Percentiles rank a stretch among this genome's conserved stretches.
These are phyloP conservation scores for Ptychobarbus kaznakovi DNA, from an alignment of 2,797 vertebrate genomes.

Conservation along the genomic window DNA sequence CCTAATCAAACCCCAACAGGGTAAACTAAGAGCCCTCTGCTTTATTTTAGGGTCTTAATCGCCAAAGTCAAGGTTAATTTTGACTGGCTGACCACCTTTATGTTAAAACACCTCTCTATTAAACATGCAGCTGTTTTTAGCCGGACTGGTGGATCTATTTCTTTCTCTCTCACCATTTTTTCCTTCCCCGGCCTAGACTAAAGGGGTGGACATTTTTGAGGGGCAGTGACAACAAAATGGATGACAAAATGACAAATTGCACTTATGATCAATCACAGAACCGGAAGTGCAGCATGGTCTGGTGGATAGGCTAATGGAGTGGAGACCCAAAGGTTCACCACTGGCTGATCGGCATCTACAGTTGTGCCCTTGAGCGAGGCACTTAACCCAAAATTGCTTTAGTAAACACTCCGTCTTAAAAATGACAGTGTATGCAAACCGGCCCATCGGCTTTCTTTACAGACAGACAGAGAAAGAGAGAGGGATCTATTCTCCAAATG, in stretches of 20 bases:
- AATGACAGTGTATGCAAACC: conserved; percentile 59
- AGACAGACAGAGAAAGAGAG: neutral
- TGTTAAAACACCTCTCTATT: neutral
- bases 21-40: neutral
- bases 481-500: neutral
- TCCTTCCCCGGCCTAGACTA: conserved; percentile 33
- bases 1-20: neutral
- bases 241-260: conserved; percentile 69
- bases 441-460: conserved; percentile 47
- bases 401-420: conserved; percentile 63
- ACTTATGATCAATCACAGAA: conserved; percentile 71
- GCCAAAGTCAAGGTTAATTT: neutral
- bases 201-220: conserved; percentile 61
- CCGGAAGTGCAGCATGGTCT: conserved; percentile 69
- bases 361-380: conserved; percentile 67
- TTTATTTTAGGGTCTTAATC: neutral
- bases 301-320: conserved; percentile 71
- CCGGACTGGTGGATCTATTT: conserved; percentile 24
- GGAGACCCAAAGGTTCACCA: conserved; percentile 59
- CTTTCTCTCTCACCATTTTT: conserved; percentile 34
- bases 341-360: conserved; percentile 62
- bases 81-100: neutral
- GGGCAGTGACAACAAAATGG: conserved; percentile 68
- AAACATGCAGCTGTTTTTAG: neutral
- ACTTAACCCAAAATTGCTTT: conserved; percentile 67